phyloP scores from a whole-genome alignment of 2,888 invertebrate species.

The Platerodrilus igneus region DNA sequence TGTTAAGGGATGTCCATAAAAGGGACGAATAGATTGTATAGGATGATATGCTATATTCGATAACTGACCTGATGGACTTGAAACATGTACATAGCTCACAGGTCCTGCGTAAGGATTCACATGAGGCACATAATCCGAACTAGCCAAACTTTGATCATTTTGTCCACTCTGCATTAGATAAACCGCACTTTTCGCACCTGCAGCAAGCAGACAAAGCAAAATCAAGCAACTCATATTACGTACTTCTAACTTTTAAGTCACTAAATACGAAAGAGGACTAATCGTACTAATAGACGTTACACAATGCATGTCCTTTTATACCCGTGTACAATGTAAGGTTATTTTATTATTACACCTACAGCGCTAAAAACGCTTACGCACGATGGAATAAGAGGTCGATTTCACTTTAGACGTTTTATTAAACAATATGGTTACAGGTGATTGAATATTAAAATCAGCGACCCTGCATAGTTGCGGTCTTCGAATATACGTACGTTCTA shows the following conservation, averaged over 20 bases:
- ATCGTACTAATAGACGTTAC: too few species aligned
- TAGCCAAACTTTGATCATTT: constrained; percentile 58
- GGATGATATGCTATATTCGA: constrained; percentile 29
- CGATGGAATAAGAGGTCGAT: constrained; percentile 15
- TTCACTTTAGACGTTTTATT: constrained; percentile 13
- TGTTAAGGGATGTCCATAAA: constrained; percentile 25
- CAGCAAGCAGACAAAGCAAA: too few species aligned
- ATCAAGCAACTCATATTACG: constrained; percentile 10
- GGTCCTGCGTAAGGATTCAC: constrained; percentile 51
- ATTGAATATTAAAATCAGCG: constrained; percentile 14
- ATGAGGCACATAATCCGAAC: constrained; percentile 56
- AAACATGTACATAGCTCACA: constrained; percentile 50
- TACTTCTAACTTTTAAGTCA: too few species aligned
- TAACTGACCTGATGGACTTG: constrained; percentile 42
- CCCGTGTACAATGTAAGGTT: too few species aligned
- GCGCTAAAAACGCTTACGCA: too few species aligned
- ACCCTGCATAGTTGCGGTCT: constrained; percentile 19
- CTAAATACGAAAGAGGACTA: too few species aligned
- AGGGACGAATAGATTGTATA: constrained; percentile 36
- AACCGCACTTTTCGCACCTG: constrained; percentile 53
- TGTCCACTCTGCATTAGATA: too few species aligned
- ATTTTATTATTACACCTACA: too few species aligned
- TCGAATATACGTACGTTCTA: constrained; percentile 14
- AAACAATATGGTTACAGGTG: constrained; percentile 7
- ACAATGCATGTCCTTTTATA: too few species aligned